These are phyloP conservation scores for Terrapene triunguis DNA, from an alignment of 2,113 vertebrate genomes.

Conservation along the genomic window DNA sequence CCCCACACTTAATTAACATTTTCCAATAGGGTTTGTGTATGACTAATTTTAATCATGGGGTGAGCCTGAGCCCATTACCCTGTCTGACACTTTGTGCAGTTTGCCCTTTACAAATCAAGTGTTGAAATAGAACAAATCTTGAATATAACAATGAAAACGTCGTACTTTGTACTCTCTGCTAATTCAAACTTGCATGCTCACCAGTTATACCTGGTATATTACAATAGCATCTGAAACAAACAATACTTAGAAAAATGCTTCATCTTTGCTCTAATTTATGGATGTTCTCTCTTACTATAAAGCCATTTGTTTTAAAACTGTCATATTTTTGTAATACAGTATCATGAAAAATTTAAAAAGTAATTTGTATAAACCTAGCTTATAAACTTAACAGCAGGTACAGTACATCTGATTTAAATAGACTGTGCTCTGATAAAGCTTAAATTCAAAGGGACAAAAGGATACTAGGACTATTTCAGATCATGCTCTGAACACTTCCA, in stretches of 20 bases:
- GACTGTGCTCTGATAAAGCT: conserved; percentile 37
- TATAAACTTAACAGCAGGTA: conserved; percentile 70
- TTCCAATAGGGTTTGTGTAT: not conserved
- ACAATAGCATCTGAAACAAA: conserved; percentile 61
- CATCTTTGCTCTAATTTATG: conserved; percentile 70
- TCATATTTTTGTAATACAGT: conserved; percentile 63
- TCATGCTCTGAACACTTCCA: conserved; percentile 22
- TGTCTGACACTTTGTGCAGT: conserved; percentile 16
- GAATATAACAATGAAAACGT: conserved; percentile 23
- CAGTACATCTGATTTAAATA: conserved; percentile 66
- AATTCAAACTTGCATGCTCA: conserved; percentile 10
- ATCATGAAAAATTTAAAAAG: conserved; percentile 70
- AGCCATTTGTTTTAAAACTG: conserved; percentile 70
- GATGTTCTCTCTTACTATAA: conserved; percentile 65
- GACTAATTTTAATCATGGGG: not conserved
- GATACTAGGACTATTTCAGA: conserved; percentile 44
- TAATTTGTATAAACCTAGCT: conserved; percentile 67
- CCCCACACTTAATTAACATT: fast-evolving
- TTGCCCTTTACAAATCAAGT: not conserved
- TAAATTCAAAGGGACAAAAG: conserved; percentile 9
- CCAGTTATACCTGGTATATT: conserved; percentile 54
- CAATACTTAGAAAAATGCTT: conserved; percentile 67
- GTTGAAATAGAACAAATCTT: not conserved
- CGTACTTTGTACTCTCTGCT: not conserved
- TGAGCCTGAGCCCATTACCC: not conserved